phyloP scores from a whole-genome alignment of 2,113 vertebrate species.

The Pluvianellus socialis region DNA sequence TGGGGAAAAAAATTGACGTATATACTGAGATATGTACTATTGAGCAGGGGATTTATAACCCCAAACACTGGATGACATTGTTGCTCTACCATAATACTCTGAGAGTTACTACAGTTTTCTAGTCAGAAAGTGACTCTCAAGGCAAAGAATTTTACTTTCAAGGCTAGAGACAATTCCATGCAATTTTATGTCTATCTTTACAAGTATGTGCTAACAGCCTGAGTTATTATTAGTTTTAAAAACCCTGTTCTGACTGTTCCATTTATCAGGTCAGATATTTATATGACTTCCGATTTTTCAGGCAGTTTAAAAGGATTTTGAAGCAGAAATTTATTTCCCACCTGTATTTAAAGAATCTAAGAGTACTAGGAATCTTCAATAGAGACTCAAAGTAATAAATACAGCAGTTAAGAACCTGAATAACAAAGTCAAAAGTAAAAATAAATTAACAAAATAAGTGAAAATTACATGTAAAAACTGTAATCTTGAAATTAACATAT shows the following conservation, averaged over 20 bases:
- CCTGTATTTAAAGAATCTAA: neutral
- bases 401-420: neutral
- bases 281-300: neutral
- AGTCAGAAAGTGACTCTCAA: neutral
- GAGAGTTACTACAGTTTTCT: neutral
- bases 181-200: neutral
- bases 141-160: neutral
- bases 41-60: neutral
- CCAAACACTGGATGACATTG: neutral
- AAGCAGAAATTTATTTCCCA: neutral
- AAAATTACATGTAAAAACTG: neutral
- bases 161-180: neutral
- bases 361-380: neutral
- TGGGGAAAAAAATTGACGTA: neutral
- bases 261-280: neutral
- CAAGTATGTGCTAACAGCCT: neutral
- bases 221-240: neutral
- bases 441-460: neutral
- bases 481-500: neutral
- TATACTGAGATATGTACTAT: neutral
- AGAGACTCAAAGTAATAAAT: neutral
- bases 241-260: neutral
- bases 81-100: neutral
- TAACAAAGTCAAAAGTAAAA: neutral
- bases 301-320: neutral